Evolutionary conservation across 1,140 invertebrate species (phyloP).

Genomic region (Neodiprion pinetum): DNA sequence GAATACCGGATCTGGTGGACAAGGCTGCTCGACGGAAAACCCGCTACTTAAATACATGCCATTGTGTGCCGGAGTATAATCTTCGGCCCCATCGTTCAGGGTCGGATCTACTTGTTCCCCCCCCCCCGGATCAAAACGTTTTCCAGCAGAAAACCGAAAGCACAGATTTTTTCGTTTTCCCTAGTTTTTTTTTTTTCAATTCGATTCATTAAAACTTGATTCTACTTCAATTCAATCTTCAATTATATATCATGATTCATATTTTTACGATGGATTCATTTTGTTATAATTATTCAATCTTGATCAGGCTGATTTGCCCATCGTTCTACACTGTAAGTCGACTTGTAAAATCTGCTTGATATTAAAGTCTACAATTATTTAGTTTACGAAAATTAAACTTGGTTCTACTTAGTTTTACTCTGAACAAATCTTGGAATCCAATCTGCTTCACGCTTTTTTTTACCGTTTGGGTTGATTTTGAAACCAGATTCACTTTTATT

Average conservation of each 20-base stretch:
- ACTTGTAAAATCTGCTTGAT: too few relatives aligned
- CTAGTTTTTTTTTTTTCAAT: neutral
- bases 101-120: neutral
- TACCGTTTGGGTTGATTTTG: too few relatives aligned
- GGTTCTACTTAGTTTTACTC: too few relatives aligned
- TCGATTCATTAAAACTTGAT: neutral
- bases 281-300: too few relatives aligned
- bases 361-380: too few relatives aligned
- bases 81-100: neutral
- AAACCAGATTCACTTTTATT: too few relatives aligned
- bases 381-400: too few relatives aligned
- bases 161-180: neutral
- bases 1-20: neutral
- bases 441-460: too few relatives aligned
- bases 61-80: neutral
- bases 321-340: too few relatives aligned
- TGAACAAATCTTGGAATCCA: too few relatives aligned
- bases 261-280: too few relatives aligned
- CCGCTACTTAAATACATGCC: slow-evolving; percentile 9
- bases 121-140: neutral
- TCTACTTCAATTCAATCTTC: neutral
- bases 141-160: neutral
- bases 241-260: neutral
- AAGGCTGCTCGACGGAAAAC: slow-evolving; percentile 2
- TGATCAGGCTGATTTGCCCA: too few relatives aligned